Percentiles rank a stretch among this genome's conserved stretches.
phyloP scores from a whole-genome alignment of 2,113 vertebrate species.

The Cromileptes altivelis region DNA sequence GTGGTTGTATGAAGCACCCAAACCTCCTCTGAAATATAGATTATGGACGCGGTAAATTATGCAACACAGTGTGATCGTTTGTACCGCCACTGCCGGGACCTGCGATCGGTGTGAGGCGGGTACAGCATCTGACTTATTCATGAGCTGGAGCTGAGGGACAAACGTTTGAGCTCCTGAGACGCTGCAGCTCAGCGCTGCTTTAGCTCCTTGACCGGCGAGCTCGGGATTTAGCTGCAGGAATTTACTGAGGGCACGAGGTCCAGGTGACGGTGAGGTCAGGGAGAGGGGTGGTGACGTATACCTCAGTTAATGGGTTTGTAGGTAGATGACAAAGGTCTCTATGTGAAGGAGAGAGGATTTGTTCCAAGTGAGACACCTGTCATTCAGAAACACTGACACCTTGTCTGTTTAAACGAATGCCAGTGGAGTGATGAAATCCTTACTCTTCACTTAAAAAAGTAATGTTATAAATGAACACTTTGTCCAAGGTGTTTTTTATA shows the following conservation, averaged over 20 bases:
- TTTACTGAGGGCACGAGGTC: constrained; percentile 17
- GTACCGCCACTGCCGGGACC: neutral
- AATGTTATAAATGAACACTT: too few relatives aligned
- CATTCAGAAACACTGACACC: too few relatives aligned
- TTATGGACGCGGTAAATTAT: constrained; percentile 45
- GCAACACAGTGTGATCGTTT: constrained; percentile 21
- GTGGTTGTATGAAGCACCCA: neutral
- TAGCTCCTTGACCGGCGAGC: neutral
- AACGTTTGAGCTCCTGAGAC: neutral
- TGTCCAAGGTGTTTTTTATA: too few relatives aligned
- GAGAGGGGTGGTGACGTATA: neutral
- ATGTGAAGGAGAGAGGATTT: too few relatives aligned
- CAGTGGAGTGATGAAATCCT: too few relatives aligned
- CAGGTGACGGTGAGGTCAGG: constrained; percentile 17
- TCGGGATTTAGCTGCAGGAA: constrained; percentile 39
- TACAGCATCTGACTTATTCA: constrained; percentile 64
- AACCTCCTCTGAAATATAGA: constrained; percentile 47
- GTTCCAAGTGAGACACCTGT: too few relatives aligned
- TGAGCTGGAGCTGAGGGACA: constrained; percentile 38
- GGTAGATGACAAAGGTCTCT: neutral
- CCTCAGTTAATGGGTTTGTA: neutral
- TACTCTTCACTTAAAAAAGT: too few relatives aligned
- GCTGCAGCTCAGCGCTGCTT: neutral
- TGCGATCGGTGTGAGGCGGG: neutral
- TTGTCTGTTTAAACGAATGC: too few relatives aligned